A percentile compares a stretch with the other conserved stretches of the same genome.
Conservation (phyloP, 2,797 vertebrate species). For the Scarus forsteni region DNA sequence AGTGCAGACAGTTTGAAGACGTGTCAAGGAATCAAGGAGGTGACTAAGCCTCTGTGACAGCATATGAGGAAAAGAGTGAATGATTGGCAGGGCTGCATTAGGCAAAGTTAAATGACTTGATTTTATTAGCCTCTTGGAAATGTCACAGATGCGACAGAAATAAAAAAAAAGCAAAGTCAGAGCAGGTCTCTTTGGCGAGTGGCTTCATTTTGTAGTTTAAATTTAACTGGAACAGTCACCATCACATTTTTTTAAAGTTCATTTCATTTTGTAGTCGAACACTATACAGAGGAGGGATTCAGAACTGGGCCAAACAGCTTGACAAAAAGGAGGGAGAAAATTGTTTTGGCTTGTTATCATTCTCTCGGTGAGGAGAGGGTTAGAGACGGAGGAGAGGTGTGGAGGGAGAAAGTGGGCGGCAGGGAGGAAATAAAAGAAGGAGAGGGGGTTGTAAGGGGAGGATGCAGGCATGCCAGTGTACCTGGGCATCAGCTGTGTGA, state of each 20-base stretch:
- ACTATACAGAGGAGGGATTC: slow-evolving; percentile 18
- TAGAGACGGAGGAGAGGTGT: slow-evolving; percentile 15
- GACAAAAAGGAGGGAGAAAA: slow-evolving; percentile 10
- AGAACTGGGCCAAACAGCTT: slow-evolving; percentile 37
- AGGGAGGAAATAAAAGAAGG: neutral
- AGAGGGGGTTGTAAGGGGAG: slow-evolving; percentile 4
- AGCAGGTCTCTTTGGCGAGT: slow-evolving; percentile 22
- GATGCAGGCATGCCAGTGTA: slow-evolving; percentile 80
- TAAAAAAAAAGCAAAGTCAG: slow-evolving; percentile 47
- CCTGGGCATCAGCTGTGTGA: slow-evolving; percentile 83
- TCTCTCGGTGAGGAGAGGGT: slow-evolving; percentile 15
- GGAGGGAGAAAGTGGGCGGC: slow-evolving; percentile 3
- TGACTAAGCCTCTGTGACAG: slow-evolving; percentile 8
- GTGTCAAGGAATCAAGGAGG: slow-evolving; percentile 21
- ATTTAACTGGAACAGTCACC: slow-evolving; percentile 22
- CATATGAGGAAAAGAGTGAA: slow-evolving; percentile 11
- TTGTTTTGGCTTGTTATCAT: slow-evolving; percentile 28
- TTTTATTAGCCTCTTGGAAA: slow-evolving; percentile 46
- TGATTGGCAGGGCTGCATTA: slow-evolving; percentile 27
- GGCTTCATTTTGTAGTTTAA: slow-evolving; percentile 17
- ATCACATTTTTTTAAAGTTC: slow-evolving; percentile 29
- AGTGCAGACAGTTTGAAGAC: neutral
- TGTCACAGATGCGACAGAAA: slow-evolving; percentile 60
- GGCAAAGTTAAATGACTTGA: slow-evolving; percentile 33
- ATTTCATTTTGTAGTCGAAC: slow-evolving; percentile 18